Base-by-base conservation (phyloP, 2,888 invertebrate genomes). In the Acleris cristana region DNA sequence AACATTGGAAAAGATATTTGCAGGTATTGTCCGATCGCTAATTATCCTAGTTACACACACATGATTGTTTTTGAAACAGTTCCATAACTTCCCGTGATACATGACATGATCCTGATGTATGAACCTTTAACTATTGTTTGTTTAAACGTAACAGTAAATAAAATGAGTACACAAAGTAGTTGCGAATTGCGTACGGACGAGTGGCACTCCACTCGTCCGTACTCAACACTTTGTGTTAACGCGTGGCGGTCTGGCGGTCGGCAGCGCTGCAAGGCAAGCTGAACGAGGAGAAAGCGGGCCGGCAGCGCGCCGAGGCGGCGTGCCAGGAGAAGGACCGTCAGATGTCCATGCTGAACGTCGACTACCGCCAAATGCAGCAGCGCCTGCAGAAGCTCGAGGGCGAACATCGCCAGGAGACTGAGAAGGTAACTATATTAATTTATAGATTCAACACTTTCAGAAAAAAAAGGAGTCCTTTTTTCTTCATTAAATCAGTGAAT, bases 301-400 rank as follows among this genome's bases (percentile, higher is more conserved):
- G 98, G 58, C 97, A 98, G 83, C 96, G 97, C 75, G 96, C 97
- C 0, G 99, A 99, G 84, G 94, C 97, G 56, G 95, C 95, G 69
- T 96, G 96, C 18, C 97, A 99, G 88, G 98, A 98, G 85, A 97
- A 97, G 79, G 99, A 99, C 84, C 94, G 99, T 0, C 98, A 98
- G 87, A 96, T 98, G 84, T 98, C 97, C 14, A 98, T 98, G 97
- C 93, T 99, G 44, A 96, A 97, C 21, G 98, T 99, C 2, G 99
- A 99, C 89, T 97, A 98, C 85, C 94, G 98, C n/a, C 98, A 98
- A 91, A 96, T 98, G 80, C 97, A 98, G 82, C 96, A 98, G 82
- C 95, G 97, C 67, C 88, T 98, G 71, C 97, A 98, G 82, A 97
- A 98, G 82, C 89, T 98, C 10, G 98, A 98, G 88, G 97, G 97